Evolutionary conservation across 2,113 vertebrate genomes (phyloP).

Genomic region (Vombatus ursinus): DNA sequence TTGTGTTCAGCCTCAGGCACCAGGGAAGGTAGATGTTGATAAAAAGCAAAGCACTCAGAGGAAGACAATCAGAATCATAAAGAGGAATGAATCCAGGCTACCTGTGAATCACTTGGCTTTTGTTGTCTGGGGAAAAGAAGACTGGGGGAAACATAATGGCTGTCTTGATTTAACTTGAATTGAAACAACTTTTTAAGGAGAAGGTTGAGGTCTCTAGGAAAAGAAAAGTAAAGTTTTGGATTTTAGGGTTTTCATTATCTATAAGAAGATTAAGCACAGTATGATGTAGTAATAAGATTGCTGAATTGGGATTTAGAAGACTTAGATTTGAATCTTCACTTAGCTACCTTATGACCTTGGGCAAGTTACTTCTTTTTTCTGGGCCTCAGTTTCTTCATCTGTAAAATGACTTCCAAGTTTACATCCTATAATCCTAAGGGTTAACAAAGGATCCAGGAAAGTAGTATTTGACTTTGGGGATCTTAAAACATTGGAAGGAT

Average conservation of each 20-base stretch:
- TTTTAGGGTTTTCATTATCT: not conserved
- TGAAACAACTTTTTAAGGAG: not conserved
- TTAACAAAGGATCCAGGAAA: not conserved
- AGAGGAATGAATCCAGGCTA: not conserved
- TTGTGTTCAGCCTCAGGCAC: not conserved
- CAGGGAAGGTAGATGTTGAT: not conserved
- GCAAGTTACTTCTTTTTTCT: not conserved
- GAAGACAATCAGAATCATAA: not conserved
- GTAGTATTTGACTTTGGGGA: not conserved
- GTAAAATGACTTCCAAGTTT: not conserved
- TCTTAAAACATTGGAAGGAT: not conserved
- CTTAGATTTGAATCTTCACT: not conserved
- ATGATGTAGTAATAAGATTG: not conserved
- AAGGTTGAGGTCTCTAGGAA: not conserved
- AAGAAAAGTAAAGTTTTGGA: not conserved
- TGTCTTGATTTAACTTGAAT: not conserved
- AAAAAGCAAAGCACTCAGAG: not conserved
- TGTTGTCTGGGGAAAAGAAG: not conserved
- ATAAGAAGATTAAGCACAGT: not conserved
- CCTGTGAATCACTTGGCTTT: not conserved
- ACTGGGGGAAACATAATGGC: not conserved
- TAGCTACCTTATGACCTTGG: not conserved
- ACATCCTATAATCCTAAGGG: not conserved
- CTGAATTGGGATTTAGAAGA: not conserved
- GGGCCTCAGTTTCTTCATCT: not conserved